phyloP scores from a whole-genome alignment of 1,140 invertebrate genomes.

The Spodoptera litura region DNA sequence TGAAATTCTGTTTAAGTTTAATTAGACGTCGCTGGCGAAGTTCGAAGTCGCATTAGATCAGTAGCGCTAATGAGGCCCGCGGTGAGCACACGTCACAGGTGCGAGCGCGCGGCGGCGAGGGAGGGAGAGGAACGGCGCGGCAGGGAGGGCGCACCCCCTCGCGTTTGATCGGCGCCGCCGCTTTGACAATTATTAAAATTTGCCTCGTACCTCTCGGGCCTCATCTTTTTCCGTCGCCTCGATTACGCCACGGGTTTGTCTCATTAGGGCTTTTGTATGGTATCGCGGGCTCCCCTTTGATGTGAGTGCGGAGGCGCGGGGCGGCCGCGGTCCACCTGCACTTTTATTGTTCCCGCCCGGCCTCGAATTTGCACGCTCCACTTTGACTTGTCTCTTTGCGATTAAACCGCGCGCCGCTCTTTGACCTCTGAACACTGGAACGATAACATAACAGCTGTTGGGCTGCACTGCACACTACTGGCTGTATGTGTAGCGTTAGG shows the following conservation, averaged over 20 bases:
- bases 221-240: conserved; percentile 86
- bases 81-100: conserved; percentile 77
- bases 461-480: conserved; percentile 23
- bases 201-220: conserved; percentile 84
- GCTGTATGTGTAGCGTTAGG: background rate
- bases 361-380: conserved; percentile 82
- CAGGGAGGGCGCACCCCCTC: conserved; percentile 57
- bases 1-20: conserved; percentile 84
- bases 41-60: conserved; percentile 83
- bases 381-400: conserved; percentile 80
- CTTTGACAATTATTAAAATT: conserved; percentile 86
- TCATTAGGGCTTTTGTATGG: conserved; percentile 85
- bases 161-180: conserved; percentile 84
- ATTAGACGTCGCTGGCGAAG: conserved; percentile 78
- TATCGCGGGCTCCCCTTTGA: conserved; percentile 81
- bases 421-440: conserved; percentile 70
- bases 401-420: conserved; percentile 68
- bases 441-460: conserved; percentile 58
- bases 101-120: conserved; percentile 51
- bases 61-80: conserved; percentile 81
- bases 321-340: conserved; percentile 79
- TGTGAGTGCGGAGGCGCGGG: conserved; percentile 67
- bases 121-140: conserved; percentile 46
- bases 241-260: conserved; percentile 85
- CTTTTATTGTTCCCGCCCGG: conserved; percentile 81